A percentile compares a stretch with the other conserved stretches of the same genome.
Conservation (phyloP, 2,888 invertebrate species). For the Scrobipalpa atriplicella region DNA sequence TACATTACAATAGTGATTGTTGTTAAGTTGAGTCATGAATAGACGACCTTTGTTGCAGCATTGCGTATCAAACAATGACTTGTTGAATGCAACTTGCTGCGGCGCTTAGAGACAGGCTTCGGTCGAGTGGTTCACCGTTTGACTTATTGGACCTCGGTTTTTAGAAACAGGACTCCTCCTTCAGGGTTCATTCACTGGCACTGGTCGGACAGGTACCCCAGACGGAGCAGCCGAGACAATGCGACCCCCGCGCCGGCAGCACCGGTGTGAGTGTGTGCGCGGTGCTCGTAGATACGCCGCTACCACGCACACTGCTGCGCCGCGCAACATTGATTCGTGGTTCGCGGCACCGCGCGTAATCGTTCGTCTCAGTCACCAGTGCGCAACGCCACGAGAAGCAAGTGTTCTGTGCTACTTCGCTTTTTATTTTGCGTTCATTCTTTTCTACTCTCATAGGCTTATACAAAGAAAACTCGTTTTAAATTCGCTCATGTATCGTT, state of each 20-base stretch:
- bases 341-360: constrained; percentile 56
- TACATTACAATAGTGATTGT: constrained; percentile 31
- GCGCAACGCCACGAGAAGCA: constrained; percentile 77
- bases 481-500: constrained; percentile 53
- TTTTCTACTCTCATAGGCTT: constrained; percentile 59
- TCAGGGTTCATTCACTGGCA: constrained; percentile 57
- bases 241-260: constrained; percentile 41
- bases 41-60: constrained; percentile 37
- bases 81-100: constrained; percentile 30
- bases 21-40: constrained; percentile 32
- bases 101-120: constrained; percentile 1
- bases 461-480: constrained; percentile 67
- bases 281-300: constrained; percentile 53
- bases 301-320: constrained; percentile 59
- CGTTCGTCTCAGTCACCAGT: constrained; percentile 76
- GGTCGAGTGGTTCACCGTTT: constrained; percentile 24
- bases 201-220: constrained; percentile 58
- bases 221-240: constrained; percentile 51
- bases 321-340: constrained; percentile 79
- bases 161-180: constrained; percentile 20
- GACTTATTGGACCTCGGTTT: constrained; percentile 21
- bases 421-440: constrained; percentile 72
- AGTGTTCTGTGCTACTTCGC: constrained; percentile 61
- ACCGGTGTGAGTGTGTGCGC: constrained; percentile 29
- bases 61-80: constrained; percentile 32